Conservation (phyloP, 1,140 invertebrate genomes). For the Phortica variegata region DNA sequence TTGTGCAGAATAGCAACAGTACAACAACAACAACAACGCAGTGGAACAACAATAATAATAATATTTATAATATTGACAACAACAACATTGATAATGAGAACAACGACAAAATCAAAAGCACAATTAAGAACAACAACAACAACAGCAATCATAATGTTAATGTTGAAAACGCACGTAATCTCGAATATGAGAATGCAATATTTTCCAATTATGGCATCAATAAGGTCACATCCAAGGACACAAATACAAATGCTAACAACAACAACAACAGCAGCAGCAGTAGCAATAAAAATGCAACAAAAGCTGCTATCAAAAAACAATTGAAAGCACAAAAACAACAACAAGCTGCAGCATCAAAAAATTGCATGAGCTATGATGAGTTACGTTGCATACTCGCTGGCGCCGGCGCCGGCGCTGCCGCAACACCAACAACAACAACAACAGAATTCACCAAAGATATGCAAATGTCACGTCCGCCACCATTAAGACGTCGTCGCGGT, state of each 20-base stretch:
- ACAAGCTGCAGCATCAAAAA: constrained; percentile 24
- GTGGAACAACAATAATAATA: constrained; percentile 9
- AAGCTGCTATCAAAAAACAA: constrained; percentile 5
- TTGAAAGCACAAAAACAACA: background rate
- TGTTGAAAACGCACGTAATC: constrained; percentile 33
- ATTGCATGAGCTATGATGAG: constrained; percentile 45
- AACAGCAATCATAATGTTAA: constrained; percentile 10
- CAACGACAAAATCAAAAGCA: constrained; percentile 29
- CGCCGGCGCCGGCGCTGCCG: constrained; percentile 16
- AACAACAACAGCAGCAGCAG: constrained; percentile 4
- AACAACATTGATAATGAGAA: constrained; percentile 9
- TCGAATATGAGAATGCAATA: constrained; percentile 38
- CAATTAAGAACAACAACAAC: constrained; percentile 11
- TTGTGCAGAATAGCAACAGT: constrained; percentile 43
- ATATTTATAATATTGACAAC: constrained; percentile 15
- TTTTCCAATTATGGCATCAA: constrained; percentile 34
- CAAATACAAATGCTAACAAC: constrained; percentile 20
- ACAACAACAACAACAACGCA: constrained; percentile 30
- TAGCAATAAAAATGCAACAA: constrained; percentile 22
- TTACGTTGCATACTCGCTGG: constrained; percentile 40
- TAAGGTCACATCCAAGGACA: constrained; percentile 4
- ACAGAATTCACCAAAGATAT: constrained; percentile 1
- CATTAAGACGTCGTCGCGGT: constrained; percentile 14
- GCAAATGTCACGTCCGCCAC: background rate
- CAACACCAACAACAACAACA: constrained; percentile 9